A percentile compares a stretch with the other conserved stretches of the same genome.
Evolutionary conservation across 1,140 invertebrate genomes (phyloP).

Genomic region (Drosophila teissieri): DNA sequence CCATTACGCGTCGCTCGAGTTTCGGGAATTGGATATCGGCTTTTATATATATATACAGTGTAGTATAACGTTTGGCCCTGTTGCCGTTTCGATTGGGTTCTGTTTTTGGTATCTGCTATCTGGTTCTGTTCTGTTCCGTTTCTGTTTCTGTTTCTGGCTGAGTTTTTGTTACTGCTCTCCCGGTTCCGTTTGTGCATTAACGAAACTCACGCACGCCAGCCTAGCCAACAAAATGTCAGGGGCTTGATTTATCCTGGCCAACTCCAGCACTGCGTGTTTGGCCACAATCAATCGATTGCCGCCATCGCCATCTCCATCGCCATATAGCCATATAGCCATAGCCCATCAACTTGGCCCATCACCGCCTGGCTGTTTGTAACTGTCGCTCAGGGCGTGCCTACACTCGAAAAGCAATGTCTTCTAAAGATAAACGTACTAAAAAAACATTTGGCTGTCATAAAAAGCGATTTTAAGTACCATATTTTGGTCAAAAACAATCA

Average conservation of each 20-base stretch:
- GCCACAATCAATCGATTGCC: constrained; percentile 81
- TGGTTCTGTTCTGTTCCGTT: constrained; percentile 2
- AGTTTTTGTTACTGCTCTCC: constrained; percentile 13
- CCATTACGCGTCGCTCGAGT: constrained; percentile 72
- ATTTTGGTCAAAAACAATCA: too few relatives aligned
- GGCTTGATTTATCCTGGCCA: constrained; percentile 81
- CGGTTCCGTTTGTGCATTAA: constrained; percentile 65
- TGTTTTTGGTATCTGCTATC: constrained; percentile 31
- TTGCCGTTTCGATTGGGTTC: constrained; percentile 51
- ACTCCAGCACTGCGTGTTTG: constrained; percentile 78
- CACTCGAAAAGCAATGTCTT: constrained; percentile 42
- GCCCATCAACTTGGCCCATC: constrained; percentile 36
- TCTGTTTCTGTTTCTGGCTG: constrained; percentile 12
- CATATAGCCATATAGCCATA: constrained; percentile 45
- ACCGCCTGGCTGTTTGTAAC: constrained; percentile 71
- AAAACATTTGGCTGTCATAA: background rate
- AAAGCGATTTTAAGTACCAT: background rate
- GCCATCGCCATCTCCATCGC: constrained; percentile 46
- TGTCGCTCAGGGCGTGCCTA: constrained; percentile 79
- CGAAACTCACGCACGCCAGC: constrained; percentile 74
- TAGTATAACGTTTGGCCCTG: constrained; percentile 46
- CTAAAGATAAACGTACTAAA: constrained; percentile 32
- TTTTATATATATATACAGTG: constrained; percentile 50
- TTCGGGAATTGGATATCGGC: constrained; percentile 80
- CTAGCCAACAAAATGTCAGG: constrained; percentile 66